phyloP scores from a whole-genome alignment of 2,888 invertebrate species.

The Tenthredo notha region DNA sequence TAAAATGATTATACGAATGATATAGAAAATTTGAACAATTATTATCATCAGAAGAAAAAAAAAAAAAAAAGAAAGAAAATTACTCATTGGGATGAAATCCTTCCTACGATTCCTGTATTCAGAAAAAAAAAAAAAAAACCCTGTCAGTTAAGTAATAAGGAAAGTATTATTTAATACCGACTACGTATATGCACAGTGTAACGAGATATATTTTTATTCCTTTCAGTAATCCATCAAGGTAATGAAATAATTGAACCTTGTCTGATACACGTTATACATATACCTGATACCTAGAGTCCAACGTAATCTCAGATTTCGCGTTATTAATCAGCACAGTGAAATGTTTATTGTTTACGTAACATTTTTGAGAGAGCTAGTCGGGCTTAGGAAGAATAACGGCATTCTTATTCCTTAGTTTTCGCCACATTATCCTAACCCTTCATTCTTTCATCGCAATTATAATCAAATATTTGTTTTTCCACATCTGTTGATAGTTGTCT shows the following conservation, averaged over 20 bases:
- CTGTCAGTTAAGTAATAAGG: neutral
- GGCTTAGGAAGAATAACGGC: neutral
- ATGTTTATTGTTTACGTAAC: constrained; percentile 16
- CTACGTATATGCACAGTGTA: neutral
- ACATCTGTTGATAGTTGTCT: neutral
- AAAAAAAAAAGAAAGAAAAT: neutral
- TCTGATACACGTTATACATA: neutral
- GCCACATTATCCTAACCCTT: neutral
- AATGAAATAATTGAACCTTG: constrained; percentile 18
- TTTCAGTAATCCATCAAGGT: neutral
- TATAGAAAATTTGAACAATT: neutral
- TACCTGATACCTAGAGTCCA: neutral
- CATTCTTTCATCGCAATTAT: neutral
- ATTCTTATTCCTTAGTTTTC: neutral
- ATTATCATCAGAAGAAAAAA: neutral
- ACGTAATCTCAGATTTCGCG: constrained; percentile 21
- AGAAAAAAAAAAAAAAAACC: neutral
- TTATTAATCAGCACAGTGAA: constrained; percentile 5
- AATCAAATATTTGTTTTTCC: neutral
- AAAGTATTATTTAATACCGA: neutral
- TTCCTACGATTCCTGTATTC: neutral
- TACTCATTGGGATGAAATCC: neutral
- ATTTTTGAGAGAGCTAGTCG: constrained; percentile 30
- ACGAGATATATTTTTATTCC: constrained; percentile 1
- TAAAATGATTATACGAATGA: neutral